These are phyloP conservation scores for Empidonax alnorum DNA, from an alignment of 2,113 vertebrate genomes.

Conservation along the genomic window DNA sequence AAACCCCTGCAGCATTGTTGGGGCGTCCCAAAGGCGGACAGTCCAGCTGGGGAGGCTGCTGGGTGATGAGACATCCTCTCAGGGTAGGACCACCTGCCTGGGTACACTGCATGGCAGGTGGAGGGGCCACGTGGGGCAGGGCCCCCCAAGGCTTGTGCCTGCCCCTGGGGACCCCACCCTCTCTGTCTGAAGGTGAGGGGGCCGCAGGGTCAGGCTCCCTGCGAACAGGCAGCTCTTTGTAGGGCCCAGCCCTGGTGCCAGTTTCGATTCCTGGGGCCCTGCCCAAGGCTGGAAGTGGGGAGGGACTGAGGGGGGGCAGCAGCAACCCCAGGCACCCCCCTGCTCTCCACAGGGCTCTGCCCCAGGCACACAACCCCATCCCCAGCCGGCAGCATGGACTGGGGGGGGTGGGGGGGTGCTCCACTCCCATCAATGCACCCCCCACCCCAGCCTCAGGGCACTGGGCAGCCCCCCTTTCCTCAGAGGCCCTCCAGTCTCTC, in stretches of 20 bases:
- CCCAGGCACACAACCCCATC: fast-evolving
- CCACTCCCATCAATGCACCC: too few relatives aligned
- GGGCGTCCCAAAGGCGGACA: fast-evolving
- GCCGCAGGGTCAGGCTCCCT: not conserved
- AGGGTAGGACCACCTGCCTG: fast-evolving
- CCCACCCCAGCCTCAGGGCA: not conserved
- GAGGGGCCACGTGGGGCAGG: not conserved
- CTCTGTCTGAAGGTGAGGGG: fast-evolving
- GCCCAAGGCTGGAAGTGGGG: not conserved
- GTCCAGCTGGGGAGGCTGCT: not conserved
- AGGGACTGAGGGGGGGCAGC: not conserved
- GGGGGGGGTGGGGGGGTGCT: too few relatives aligned
- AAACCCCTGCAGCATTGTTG: not conserved
- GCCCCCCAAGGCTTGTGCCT: not conserved
- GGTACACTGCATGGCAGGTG: not conserved
- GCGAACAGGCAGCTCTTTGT: not conserved
- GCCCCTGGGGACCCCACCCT: not conserved
- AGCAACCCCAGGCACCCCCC: not conserved
- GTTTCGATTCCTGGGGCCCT: not conserved
- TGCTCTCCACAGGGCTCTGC: fast-evolving
- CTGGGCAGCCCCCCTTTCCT: not conserved
- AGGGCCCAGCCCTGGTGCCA: not conserved
- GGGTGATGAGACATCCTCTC: not conserved
- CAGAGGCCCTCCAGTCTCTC: not conserved
- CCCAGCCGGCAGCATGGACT: not conserved